A percentile compares a stretch with the other conserved stretches of the same genome.
These are phyloP conservation scores for Drosophila quadrilineata DNA, from an alignment of 1,140 invertebrate species.

Conservation along the genomic window DNA sequence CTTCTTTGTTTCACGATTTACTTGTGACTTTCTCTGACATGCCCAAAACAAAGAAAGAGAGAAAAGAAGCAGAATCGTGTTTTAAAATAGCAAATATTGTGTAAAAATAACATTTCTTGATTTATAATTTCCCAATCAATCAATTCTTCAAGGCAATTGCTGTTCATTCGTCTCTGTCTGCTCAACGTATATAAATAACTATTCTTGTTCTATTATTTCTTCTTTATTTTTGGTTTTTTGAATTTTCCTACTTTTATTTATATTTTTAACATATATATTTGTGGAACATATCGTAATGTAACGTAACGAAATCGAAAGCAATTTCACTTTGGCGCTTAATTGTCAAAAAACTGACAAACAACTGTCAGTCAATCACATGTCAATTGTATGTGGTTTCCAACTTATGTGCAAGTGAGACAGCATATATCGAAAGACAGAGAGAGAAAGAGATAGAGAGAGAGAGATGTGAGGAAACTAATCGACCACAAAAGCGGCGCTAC, in stretches of 20 bases:
- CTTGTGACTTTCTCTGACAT: slow-evolving; percentile 24
- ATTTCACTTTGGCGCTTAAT: slow-evolving; percentile 70
- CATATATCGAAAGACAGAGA: slow-evolving; percentile 1
- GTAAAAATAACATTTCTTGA: slow-evolving; percentile 52
- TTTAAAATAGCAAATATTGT: slow-evolving; percentile 51
- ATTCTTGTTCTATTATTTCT: background rate
- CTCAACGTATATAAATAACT: background rate
- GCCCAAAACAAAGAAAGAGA: too few species aligned
- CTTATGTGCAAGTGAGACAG: background rate
- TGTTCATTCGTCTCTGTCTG: slow-evolving; percentile 30
- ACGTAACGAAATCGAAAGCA: slow-evolving; percentile 65
- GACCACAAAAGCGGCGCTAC: slow-evolving; percentile 46
- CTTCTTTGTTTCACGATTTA: too few species aligned
- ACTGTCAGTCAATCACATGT: slow-evolving; percentile 69
- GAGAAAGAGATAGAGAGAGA: background rate
- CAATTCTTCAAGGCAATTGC: slow-evolving; percentile 45
- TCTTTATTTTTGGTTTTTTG: background rate
- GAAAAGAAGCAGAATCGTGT: too few species aligned
- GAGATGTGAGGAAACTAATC: slow-evolving; percentile 41
- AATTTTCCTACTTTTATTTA: background rate
- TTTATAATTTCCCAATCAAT: slow-evolving; percentile 59
- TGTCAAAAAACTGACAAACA: slow-evolving; percentile 72
- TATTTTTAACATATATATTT: too few species aligned
- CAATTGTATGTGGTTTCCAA: slow-evolving; percentile 56
- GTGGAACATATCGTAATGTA: too few species aligned